Evolutionary conservation across 2,888 invertebrate species (phyloP).

Genomic region (Gasteruption jaculator): DNA sequence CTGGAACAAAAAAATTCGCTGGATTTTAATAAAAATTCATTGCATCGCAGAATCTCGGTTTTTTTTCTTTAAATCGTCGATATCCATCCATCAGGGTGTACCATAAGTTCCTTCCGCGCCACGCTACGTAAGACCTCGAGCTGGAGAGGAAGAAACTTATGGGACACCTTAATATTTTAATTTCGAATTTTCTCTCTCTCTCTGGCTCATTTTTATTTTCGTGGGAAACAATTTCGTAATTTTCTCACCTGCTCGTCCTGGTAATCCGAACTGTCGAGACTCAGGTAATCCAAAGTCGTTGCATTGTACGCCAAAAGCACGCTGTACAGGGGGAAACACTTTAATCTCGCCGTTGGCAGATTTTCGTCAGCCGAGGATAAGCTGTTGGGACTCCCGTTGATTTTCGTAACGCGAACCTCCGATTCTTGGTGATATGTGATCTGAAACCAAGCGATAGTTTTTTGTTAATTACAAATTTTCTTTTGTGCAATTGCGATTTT

Average conservation of each 20-base stretch:
- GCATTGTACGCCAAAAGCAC: slow-evolving; percentile 73
- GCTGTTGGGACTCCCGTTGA: slow-evolving; percentile 48
- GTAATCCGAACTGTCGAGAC: slow-evolving; percentile 56
- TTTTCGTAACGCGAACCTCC: slow-evolving; percentile 47
- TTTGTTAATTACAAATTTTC: neutral
- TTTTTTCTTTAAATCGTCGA: too few relatives aligned
- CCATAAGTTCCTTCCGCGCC: too few relatives aligned
- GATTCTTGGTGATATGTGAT: slow-evolving; percentile 48
- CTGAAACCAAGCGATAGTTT: slow-evolving; percentile 25
- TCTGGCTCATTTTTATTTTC: neutral
- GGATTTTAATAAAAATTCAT: too few relatives aligned
- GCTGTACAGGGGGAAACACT: slow-evolving; percentile 81
- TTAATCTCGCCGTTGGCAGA: slow-evolving; percentile 61
- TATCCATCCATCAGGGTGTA: too few relatives aligned
- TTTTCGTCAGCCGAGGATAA: slow-evolving; percentile 41
- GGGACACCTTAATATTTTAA: too few relatives aligned
- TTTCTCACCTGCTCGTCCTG: slow-evolving; percentile 39
- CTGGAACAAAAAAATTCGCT: slow-evolving; percentile 27
- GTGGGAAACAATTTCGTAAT: neutral
- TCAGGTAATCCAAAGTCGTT: slow-evolving; percentile 65
- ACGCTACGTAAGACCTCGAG: too few relatives aligned
- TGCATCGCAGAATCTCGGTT: too few relatives aligned
- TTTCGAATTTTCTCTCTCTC: neutral
- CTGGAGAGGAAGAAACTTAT: too few relatives aligned
- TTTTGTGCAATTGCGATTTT: neutral